Percentiles rank a stretch among this genome's conserved stretches.
Conservation (phyloP, 2,113 vertebrate species). For the Coptodon bakossiorum region DNA sequence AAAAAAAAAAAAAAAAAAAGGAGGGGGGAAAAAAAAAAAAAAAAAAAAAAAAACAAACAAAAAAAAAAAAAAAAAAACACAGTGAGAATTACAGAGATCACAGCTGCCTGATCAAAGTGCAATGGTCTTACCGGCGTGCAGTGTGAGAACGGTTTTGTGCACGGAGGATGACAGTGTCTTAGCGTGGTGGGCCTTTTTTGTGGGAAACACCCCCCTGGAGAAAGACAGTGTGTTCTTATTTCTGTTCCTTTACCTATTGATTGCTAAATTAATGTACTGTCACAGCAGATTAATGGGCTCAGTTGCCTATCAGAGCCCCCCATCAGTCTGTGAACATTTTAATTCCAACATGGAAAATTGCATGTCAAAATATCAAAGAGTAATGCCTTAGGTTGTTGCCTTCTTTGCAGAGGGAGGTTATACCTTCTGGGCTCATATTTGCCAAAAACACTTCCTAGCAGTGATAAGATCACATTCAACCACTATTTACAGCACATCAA, state of each 20-base stretch:
- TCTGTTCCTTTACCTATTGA: slow-evolving; percentile 39
- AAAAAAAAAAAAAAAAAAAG: too few relatives aligned
- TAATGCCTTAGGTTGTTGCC: slow-evolving; percentile 42
- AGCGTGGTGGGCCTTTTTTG: slow-evolving; percentile 78
- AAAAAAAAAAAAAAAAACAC: neutral
- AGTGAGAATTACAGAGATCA: neutral
- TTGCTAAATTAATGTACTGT: slow-evolving; percentile 61
- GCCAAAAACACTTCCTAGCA: slow-evolving; percentile 47
- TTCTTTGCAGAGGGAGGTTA: slow-evolving; percentile 34
- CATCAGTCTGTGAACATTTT: slow-evolving; percentile 65
- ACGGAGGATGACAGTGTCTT: slow-evolving; percentile 84
- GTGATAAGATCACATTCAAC: slow-evolving; percentile 53
- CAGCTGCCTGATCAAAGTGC: neutral
- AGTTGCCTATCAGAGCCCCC: slow-evolving; percentile 45
- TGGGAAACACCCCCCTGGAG: slow-evolving; percentile 85
- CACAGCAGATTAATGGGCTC: slow-evolving; percentile 64
- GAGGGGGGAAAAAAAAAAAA: too few relatives aligned
- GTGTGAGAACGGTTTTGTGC: slow-evolving; percentile 93
- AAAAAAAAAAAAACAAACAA: neutral
- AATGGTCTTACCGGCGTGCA: slow-evolving; percentile 86
- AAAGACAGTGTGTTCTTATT: slow-evolving; percentile 45
- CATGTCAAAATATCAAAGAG: slow-evolving; percentile 68
- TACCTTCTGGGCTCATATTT: slow-evolving; percentile 43
- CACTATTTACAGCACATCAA: slow-evolving; percentile 58
- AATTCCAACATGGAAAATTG: slow-evolving; percentile 70